A percentile compares a stretch with the other conserved stretches of the same genome.
These are phyloP conservation scores for Rugalucina vietnamica DNA, from an alignment of 2,888 invertebrate species.

Conservation along the genomic window DNA sequence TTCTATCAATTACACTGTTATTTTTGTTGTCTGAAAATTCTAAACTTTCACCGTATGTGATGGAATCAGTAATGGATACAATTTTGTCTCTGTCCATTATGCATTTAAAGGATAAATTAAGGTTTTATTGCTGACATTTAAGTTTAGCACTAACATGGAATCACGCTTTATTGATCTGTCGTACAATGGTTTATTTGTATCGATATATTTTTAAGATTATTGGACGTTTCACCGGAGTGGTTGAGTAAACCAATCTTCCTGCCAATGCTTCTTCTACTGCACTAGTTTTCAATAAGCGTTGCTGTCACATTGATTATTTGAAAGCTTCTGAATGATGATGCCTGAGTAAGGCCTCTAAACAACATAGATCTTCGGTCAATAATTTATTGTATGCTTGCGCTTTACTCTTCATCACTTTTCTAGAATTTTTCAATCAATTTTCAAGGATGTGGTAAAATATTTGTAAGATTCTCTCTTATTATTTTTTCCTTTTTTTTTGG, in stretches of 20 bases:
- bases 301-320: constrained; percentile 1
- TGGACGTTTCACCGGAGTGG: constrained; percentile 3
- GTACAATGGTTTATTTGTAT: neutral
- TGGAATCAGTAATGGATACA: neutral
- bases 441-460: neutral
- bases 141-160: neutral
- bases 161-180: neutral
- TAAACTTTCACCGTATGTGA: no score
- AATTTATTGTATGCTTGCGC: constrained; percentile 3
- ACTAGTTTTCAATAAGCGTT: constrained; percentile 1
- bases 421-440: constrained; percentile 5
- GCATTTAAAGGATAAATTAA: constrained; percentile 1
- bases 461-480: neutral
- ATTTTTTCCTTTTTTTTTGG: no score
- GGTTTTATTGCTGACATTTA: neutral
- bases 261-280: neutral
- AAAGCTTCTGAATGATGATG: constrained; percentile 1
- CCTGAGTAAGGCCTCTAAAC: neutral
- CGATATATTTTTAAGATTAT: neutral
- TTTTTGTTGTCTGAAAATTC: no score
- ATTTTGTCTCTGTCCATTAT: neutral
- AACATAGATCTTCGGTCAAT: constrained; percentile 10
- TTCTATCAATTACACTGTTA: no score
- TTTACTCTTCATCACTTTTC: neutral
- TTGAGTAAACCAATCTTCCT: neutral